A percentile compares a stretch with the other conserved stretches of the same genome.
phyloP scores from a whole-genome alignment of 2,113 vertebrate genomes.

The Xenopus tropicalis region DNA sequence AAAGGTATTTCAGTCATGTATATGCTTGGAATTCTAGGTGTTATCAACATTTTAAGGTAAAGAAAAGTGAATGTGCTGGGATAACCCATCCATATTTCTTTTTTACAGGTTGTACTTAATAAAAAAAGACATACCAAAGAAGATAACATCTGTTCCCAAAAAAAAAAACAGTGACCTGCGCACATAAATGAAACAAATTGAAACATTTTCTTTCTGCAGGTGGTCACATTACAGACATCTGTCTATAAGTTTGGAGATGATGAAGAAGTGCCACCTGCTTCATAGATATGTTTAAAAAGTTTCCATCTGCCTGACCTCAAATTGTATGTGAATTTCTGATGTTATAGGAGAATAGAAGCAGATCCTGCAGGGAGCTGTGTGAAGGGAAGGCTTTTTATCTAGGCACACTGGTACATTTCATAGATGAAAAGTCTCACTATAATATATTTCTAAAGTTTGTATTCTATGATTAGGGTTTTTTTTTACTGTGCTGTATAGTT shows the following conservation, averaged over 20 bases:
- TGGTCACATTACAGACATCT: conserved; percentile 38
- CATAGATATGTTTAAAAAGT: conserved; percentile 35
- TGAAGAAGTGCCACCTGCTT: conserved; percentile 38
- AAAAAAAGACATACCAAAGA: conserved; percentile 24
- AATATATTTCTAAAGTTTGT: conserved; percentile 57
- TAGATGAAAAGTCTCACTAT: conserved; percentile 23
- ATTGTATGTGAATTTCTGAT: conserved; percentile 25
- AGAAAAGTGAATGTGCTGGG: background rate
- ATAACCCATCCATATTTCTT: background rate
- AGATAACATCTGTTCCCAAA: conserved; percentile 21
- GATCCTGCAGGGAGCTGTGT: conserved; percentile 28
- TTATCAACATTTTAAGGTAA: no score
- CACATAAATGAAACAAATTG: conserved; percentile 26
- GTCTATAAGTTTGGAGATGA: conserved; percentile 31
- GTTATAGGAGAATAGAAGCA: conserved; percentile 23
- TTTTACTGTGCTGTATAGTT: background rate
- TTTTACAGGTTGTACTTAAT: conserved; percentile 22
- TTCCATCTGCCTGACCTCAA: conserved; percentile 36
- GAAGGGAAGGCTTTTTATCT: conserved; percentile 26
- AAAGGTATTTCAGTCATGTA: no score
- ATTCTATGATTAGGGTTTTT: conserved; percentile 46
- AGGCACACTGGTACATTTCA: conserved; percentile 18
- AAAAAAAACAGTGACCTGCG: conserved; percentile 31
- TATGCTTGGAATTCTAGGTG: no score
- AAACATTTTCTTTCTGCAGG: conserved; percentile 35